Evolutionary conservation across 2,797 vertebrate species (phyloP), one percentile per base, ranked within the genome.

Genomic region (Pristis pectinata): DNA sequence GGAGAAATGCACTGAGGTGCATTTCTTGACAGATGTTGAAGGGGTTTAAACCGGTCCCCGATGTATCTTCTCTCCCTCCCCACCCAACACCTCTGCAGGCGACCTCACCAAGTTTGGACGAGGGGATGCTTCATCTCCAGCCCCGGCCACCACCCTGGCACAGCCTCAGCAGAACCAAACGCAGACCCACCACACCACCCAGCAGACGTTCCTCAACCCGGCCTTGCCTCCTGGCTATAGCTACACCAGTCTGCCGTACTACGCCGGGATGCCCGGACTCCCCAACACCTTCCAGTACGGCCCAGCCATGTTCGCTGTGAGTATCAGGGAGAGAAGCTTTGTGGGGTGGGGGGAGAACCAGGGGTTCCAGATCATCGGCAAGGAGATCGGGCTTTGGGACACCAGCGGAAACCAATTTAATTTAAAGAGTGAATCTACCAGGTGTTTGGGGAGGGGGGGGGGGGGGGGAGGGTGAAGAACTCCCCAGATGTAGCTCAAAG

Each of bases 241-340:
- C 97, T 99, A 99, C 96, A 99, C 99, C 95, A 99, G 99, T 96
- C 98, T 99, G 96, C 99, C 99, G 5, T 99, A 99, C 97, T 99
- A 99, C 97, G 99, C 99, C 94, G 98, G 99, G 95, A 98, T 99
- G 96, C 99, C 99, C 1, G 99, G 99, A 96, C 98, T 99, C 95
- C 98, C 99, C 96, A 99, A 98, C 97, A 99, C 99, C 96, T 99
- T 99, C 97, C 99, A 99, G 96, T 99, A 99, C 0, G 99, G 98
- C 96, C 99, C 99, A 95, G 98, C 99, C 95, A 98, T 99, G 97
- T 99, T 99, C 97, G 99, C 99, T 97, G 99, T 99, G 97, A 98
- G 98, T 97, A 94, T 76, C 37, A 7, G 11, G 24, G 79, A 17
- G n/a, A n/a, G n/a, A 80, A 37, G 24, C 76, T n/a, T 76, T 79